Conservation (phyloP, 2,888 invertebrate genomes). For the Acheta domesticus region DNA sequence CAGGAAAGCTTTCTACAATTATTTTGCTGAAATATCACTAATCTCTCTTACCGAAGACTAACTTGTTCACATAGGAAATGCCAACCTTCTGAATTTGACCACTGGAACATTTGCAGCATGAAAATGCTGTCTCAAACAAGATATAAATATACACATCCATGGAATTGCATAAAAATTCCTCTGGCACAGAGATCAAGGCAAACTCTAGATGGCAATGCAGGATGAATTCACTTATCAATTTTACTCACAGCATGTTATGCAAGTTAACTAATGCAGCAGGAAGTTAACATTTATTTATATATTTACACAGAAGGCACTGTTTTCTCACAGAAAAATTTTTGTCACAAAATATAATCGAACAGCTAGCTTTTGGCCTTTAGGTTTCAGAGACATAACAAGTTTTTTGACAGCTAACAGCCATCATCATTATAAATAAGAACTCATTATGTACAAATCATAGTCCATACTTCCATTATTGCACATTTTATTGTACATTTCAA, state of each 20-base stretch:
- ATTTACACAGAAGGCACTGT: constrained; percentile 31
- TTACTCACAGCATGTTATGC: not conserved
- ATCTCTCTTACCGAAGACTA: too few relatives aligned
- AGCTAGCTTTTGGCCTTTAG: not conserved
- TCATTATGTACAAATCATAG: constrained; percentile 3
- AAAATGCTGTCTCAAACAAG: too few relatives aligned
- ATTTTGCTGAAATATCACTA: too few relatives aligned
- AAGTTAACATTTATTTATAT: constrained; percentile 19
- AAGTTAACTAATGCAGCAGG: constrained; percentile 6
- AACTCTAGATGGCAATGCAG: too few relatives aligned
- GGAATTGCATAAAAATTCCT: too few relatives aligned
- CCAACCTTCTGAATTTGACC: too few relatives aligned
- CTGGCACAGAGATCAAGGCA: too few relatives aligned
- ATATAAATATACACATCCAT: too few relatives aligned
- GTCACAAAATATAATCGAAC: constrained; percentile 24
- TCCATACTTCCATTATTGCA: constrained; percentile 10
- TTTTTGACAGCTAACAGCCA: not conserved
- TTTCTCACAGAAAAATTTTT: constrained; percentile 30
- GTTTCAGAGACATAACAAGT: not conserved
- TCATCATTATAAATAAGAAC: constrained; percentile 7
- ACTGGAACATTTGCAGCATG: too few relatives aligned
- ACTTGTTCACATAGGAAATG: too few relatives aligned
- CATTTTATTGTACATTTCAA: not conserved
- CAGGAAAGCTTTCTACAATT: too few relatives aligned
- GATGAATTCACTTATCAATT: too few relatives aligned